These are phyloP conservation scores for Myotis yumanensis DNA, from an alignment of 2,113 vertebrate species.

Conservation along the genomic window DNA sequence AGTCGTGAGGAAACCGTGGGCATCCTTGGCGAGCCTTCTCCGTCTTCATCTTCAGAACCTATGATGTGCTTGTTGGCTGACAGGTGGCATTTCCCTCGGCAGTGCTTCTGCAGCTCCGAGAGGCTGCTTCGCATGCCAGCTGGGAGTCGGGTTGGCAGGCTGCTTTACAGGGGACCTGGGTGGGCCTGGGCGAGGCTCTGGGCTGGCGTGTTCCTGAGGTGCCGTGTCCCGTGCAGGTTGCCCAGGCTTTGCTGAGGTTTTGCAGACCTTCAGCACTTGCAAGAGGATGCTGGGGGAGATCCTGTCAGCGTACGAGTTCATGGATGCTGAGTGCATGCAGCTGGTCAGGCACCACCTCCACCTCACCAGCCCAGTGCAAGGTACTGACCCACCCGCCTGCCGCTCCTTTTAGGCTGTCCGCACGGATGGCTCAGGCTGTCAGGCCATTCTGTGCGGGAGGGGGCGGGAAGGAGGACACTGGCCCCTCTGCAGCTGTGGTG, in stretches of 20 bases:
- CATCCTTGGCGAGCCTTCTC: neutral
- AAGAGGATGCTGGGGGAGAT: constrained; percentile 93
- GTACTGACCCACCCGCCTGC: constrained; percentile 74
- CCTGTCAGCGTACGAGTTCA: constrained; percentile 96
- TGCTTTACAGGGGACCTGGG: no score
- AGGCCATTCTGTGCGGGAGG: no score
- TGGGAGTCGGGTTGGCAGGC: neutral
- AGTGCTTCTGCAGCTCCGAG: neutral
- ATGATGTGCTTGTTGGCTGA: neutral
- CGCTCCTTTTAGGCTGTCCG: accelerated
- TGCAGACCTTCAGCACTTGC: constrained; percentile 91
- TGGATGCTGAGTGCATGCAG: constrained; percentile 93
- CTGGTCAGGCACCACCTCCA: constrained; percentile 89
- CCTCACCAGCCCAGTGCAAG: constrained; percentile 90
- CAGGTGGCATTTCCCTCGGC: neutral
- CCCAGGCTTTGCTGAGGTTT: constrained; percentile 88
- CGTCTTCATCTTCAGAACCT: neutral
- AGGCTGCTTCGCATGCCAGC: accelerated
- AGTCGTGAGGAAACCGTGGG: neutral
- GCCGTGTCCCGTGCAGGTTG: constrained; percentile 85
- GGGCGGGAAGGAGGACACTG: accelerated
- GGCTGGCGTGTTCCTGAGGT: neutral
- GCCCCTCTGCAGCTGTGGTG: accelerated
- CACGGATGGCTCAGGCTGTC: neutral
- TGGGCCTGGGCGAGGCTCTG: no score